phyloP scores from a whole-genome alignment of 2,797 vertebrate species.

The Gymnoscopelus braueri region DNA sequence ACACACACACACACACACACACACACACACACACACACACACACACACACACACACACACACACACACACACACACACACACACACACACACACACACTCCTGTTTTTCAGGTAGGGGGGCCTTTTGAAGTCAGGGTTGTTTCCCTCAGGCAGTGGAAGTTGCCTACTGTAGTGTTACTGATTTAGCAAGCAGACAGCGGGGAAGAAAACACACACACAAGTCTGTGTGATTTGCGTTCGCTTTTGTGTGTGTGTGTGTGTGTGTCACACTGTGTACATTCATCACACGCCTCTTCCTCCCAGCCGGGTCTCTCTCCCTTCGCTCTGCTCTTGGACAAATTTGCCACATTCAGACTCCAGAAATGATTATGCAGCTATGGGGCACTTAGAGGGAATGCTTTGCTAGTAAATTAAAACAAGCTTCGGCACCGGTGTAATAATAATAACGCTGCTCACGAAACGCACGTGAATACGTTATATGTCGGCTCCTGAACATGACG shows the following conservation, averaged over 20 bases:
- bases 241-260: slow-evolving; percentile 20
- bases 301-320: slow-evolving; percentile 18
- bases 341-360: slow-evolving; percentile 31
- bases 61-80: slow-evolving; percentile 29
- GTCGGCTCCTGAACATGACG: slow-evolving; percentile 30
- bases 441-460: slow-evolving; percentile 43
- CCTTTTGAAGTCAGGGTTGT: slow-evolving; percentile 65
- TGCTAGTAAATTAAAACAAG: slow-evolving; percentile 42
- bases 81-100: slow-evolving; percentile 51
- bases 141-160: slow-evolving; percentile 75
- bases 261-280: slow-evolving; percentile 60
- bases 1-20: background rate
- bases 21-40: slow-evolving; percentile 5
- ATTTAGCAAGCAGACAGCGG: slow-evolving; percentile 61
- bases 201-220: slow-evolving; percentile 40
- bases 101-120: slow-evolving; percentile 54
- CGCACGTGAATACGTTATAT: slow-evolving; percentile 39
- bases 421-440: slow-evolving; percentile 25
- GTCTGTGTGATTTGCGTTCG: slow-evolving; percentile 6
- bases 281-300: slow-evolving; percentile 42
- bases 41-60: slow-evolving; percentile 44
- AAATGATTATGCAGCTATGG: slow-evolving; percentile 37
- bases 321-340: slow-evolving; percentile 30
- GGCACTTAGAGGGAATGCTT: slow-evolving; percentile 25
- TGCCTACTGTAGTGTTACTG: slow-evolving; percentile 70